phyloP scores from a whole-genome alignment of 2,113 vertebrate genomes.

The Strigops habroptila region DNA sequence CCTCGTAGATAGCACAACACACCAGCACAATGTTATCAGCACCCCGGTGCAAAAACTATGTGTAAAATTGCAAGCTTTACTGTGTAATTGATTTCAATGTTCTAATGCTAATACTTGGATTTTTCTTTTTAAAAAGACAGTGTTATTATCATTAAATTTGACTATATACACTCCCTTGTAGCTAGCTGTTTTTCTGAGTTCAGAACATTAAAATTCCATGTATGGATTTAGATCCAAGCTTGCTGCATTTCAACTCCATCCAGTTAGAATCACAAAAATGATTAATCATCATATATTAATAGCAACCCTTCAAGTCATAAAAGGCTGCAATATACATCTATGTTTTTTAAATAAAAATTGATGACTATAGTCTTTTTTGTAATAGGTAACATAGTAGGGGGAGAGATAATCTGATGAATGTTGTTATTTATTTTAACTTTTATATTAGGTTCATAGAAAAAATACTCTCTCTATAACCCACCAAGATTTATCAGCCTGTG shows the following conservation, averaged over 20 bases:
- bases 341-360: constrained; percentile 68
- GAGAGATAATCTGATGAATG: constrained; percentile 66
- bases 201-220: constrained; percentile 6
- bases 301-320: constrained; percentile 54
- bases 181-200: constrained; percentile 17
- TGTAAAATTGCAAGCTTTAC: not conserved
- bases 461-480: constrained; percentile 73
- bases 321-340: constrained; percentile 59
- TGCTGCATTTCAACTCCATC: constrained; percentile 38
- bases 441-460: constrained; percentile 72
- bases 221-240: not conserved
- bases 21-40: constrained; percentile 4
- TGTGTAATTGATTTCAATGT: not conserved
- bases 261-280: constrained; percentile 4
- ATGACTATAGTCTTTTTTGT: constrained; percentile 69
- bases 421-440: constrained; percentile 76
- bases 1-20: not conserved
- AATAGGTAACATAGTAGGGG: constrained; percentile 40
- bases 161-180: not conserved
- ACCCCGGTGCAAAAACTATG: not conserved
- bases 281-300: constrained; percentile 50
- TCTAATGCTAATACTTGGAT: not conserved
- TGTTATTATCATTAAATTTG: not conserved
- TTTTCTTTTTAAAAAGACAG: not conserved
- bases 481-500: constrained; percentile 74